Percentiles rank a stretch among this genome's conserved stretches.
Conservation (phyloP, 2,113 vertebrate species). For the Corythoichthys intestinalis region DNA sequence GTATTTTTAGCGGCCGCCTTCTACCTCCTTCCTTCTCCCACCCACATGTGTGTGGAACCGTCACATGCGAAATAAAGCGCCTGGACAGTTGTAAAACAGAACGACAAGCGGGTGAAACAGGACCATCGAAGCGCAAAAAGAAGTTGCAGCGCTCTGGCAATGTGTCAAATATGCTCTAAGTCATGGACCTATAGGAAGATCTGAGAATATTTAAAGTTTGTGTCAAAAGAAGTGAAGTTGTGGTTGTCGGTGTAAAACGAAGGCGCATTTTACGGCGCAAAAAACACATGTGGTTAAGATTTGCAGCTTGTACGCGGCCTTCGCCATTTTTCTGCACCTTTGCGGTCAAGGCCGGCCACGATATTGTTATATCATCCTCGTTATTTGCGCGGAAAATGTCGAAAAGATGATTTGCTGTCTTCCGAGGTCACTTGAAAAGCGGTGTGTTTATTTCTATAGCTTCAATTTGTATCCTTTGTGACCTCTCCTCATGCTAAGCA, state of each 20-base stretch:
- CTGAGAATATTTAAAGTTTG: not conserved
- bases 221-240: not conserved
- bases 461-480: conserved; percentile 1
- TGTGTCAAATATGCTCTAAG: not conserved
- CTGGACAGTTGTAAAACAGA: conserved; percentile 8
- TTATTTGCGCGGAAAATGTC: not conserved
- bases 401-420: conserved; percentile 13
- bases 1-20: conserved; percentile 41
- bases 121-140: conserved; percentile 3
- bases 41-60: not conserved
- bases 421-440: not conserved
- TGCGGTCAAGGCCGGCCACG: conserved; percentile 2
- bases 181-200: not conserved
- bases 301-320: conserved; percentile 22
- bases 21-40: not conserved
- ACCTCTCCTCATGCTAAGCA: conserved; percentile 24
- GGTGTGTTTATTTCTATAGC: not conserved
- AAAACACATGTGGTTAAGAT: conserved; percentile 37
- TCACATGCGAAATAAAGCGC: conserved; percentile 14
- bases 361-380: not conserved
- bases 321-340: conserved; percentile 22
- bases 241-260: not conserved
- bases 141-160: not conserved
- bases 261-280: conserved; percentile 6
- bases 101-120: not conserved